These are phyloP conservation scores for Lamprotornis superbus DNA, from an alignment of 2,113 vertebrate genomes.

Conservation along the genomic window DNA sequence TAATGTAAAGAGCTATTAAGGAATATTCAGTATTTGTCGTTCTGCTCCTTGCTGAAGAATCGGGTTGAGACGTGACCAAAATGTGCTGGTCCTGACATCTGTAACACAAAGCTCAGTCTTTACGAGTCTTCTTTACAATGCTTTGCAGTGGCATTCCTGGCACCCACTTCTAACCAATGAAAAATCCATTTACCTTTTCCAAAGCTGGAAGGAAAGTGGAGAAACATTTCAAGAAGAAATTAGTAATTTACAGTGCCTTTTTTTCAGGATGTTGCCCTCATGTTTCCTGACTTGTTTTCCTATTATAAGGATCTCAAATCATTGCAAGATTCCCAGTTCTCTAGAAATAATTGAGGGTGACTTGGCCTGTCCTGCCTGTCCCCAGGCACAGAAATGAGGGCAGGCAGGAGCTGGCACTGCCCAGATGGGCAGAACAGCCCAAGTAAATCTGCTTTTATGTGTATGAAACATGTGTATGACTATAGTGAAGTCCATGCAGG, in stretches of 20 bases:
- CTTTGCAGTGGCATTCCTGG: not conserved
- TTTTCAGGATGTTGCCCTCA: not conserved
- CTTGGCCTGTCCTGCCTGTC: not conserved
- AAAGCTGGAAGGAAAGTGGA: not conserved
- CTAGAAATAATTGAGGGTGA: not conserved
- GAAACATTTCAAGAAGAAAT: not conserved
- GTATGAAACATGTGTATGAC: rapidly evolving
- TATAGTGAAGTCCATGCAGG: not conserved
- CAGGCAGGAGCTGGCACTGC: not conserved
- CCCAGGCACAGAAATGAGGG: not conserved
- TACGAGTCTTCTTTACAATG: not conserved
- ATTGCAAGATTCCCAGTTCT: not conserved
- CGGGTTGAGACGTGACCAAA: not conserved
- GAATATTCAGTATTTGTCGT: not conserved
- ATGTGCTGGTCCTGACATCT: not conserved
- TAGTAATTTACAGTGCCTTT: not conserved
- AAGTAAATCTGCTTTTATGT: not conserved
- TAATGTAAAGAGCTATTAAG: not conserved
- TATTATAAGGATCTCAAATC: not conserved
- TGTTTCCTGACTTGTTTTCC: not conserved
- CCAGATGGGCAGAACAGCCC: not conserved
- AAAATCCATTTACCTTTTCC: not conserved
- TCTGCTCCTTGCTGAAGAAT: not conserved
- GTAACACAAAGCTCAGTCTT: not conserved
- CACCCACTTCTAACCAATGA: not conserved